Percentiles rank a stretch among this genome's conserved stretches.
These are phyloP conservation scores for Oxyura jamaicensis DNA, from an alignment of 2,113 vertebrate genomes.

Conservation along the genomic window DNA sequence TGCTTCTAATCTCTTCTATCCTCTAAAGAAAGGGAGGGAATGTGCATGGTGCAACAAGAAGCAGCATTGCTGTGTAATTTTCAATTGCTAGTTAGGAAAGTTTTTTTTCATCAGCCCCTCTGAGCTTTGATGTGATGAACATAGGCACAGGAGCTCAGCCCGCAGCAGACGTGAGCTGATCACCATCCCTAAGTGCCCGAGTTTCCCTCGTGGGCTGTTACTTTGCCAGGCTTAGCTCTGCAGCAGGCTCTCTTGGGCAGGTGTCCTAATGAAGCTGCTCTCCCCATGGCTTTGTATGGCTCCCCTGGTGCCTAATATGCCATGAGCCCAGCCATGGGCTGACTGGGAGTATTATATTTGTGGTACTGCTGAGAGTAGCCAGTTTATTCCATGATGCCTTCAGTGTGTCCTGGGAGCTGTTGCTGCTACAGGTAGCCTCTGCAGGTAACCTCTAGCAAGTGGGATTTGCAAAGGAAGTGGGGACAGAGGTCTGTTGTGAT, in stretches of 20 bases:
- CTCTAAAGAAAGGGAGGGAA: background rate
- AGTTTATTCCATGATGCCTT: background rate
- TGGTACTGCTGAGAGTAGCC: background rate
- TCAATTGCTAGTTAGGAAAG: background rate
- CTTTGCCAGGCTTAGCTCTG: background rate
- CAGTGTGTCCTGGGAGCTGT: background rate
- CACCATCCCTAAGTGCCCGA: background rate
- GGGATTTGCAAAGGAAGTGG: background rate
- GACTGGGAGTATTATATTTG: background rate
- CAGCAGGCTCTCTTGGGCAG: background rate
- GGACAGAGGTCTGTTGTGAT: background rate
- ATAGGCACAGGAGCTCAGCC: accelerated
- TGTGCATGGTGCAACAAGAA: background rate
- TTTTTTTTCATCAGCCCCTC: background rate
- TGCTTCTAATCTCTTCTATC: conserved; percentile 11
- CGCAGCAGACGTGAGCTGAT: background rate
- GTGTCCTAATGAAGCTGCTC: background rate
- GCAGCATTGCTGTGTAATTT: background rate
- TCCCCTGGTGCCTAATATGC: background rate
- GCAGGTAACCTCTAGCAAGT: background rate
- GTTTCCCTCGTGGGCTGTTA: background rate
- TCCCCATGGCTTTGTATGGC: background rate
- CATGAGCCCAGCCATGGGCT: background rate
- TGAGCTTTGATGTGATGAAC: background rate
- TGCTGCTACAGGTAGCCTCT: background rate